phyloP scores from a whole-genome alignment of 2,797 vertebrate species.

The Rhynchotus rufescens region DNA sequence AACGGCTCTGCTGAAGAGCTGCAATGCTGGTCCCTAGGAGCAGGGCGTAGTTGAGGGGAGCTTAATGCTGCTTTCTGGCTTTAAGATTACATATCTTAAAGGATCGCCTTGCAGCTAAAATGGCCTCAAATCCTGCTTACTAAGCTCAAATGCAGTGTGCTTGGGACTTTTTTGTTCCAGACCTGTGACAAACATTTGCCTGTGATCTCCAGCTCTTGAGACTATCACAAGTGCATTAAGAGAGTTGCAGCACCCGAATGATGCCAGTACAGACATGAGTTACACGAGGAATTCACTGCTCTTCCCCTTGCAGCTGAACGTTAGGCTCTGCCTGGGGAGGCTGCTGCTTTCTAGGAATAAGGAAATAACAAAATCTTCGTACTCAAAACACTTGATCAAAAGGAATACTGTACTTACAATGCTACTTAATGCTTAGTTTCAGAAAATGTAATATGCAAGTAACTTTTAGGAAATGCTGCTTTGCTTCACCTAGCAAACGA shows the following conservation, averaged over 20 bases:
- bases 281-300: accelerated
- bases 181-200: not conserved
- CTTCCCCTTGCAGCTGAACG: not conserved
- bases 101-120: not conserved
- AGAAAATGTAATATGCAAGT: not conserved
- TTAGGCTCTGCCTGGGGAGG: not conserved
- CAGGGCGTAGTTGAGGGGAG: not conserved
- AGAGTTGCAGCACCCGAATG: not conserved
- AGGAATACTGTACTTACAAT: not conserved
- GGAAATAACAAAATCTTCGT: not conserved
- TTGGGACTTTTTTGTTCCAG: not conserved
- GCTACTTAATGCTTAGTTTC: not conserved
- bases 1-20: not conserved
- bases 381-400: not conserved
- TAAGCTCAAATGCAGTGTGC: not conserved
- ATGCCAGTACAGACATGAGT: not conserved
- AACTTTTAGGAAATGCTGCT: not conserved
- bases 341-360: not conserved
- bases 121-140: accelerated
- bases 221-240: not conserved
- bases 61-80: not conserved
- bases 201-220: not conserved
- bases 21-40: not conserved
- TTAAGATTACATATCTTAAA: not conserved
- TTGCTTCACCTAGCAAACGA: not conserved